phyloP scores from a whole-genome alignment of 1,140 invertebrate genomes.

The Choristoneura fumiferana region DNA sequence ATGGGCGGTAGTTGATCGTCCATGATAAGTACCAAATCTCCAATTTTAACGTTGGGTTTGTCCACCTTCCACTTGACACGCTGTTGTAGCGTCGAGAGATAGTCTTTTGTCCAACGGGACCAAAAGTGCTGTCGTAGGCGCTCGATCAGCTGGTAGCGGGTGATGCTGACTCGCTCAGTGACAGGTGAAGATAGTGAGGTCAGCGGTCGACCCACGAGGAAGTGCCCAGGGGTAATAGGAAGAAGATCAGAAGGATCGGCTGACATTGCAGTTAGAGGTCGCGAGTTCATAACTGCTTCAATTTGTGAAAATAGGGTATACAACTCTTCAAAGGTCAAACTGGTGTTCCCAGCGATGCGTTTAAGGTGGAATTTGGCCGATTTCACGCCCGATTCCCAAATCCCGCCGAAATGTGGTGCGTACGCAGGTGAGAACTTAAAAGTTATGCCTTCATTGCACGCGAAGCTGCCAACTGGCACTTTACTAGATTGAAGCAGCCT shows the following conservation, averaged over 20 bases:
- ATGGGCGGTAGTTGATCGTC: not conserved
- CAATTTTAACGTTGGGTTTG: not conserved
- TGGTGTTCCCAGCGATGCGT: conserved; percentile 11
- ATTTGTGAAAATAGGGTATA: conserved; percentile 32
- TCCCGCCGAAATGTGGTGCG: conserved; percentile 14
- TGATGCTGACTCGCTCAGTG: not conserved
- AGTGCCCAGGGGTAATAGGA: conserved; percentile 37
- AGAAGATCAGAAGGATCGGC: conserved; percentile 26
- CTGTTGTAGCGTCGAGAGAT: not conserved
- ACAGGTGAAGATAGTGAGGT: not conserved
- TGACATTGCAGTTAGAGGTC: conserved; percentile 17
- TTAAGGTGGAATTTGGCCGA: not conserved
- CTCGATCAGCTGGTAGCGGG: not conserved
- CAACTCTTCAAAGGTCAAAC: conserved; percentile 36
- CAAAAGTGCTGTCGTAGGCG: not conserved
- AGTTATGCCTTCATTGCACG: no score
- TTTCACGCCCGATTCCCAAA: conserved; percentile 20
- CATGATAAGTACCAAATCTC: not conserved
- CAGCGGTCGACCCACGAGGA: conserved; percentile 32
- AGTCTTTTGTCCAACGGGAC: not conserved
- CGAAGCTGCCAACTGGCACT: no score
- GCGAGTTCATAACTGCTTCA: conserved; percentile 40
- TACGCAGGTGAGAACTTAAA: no score
- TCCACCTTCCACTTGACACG: not conserved
- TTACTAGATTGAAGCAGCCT: no score